These are phyloP conservation scores for Gisinianus flammeolus DNA, from an alignment of 2,888 invertebrate species.

Conservation along the genomic window DNA sequence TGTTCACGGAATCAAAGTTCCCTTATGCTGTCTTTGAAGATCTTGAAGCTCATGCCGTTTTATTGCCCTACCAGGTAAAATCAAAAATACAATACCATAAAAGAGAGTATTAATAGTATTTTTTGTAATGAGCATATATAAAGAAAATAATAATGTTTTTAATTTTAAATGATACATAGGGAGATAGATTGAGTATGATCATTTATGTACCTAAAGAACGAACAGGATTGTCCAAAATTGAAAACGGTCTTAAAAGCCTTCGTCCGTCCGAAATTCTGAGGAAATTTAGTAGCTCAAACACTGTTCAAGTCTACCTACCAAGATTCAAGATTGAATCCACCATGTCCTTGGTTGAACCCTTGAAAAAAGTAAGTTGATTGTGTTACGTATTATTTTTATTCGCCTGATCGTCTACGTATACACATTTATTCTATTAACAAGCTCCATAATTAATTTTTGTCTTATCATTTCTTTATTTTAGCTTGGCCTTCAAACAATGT, in stretches of 20 bases:
- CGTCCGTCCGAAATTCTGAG: constrained; percentile 35
- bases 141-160: too few relatives aligned
- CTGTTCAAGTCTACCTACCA: constrained; percentile 63
- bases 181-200: constrained; percentile 74
- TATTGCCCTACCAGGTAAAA: constrained; percentile 61
- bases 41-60: constrained; percentile 60
- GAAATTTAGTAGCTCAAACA: constrained; percentile 64
- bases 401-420: neutral
- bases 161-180: too few relatives aligned
- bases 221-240: constrained; percentile 70
- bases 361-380: constrained; percentile 64
- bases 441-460: neutral
- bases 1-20: constrained; percentile 62
- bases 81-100: neutral
- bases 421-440: neutral
- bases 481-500: constrained; percentile 76
- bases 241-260: constrained; percentile 60
- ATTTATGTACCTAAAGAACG: constrained; percentile 73
- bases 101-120: too few relatives aligned
- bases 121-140: too few relatives aligned
- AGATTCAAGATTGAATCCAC: constrained; percentile 71
- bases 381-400: neutral
- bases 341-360: constrained; percentile 68
- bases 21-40: constrained; percentile 55
- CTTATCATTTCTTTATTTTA: constrained; percentile 61